phyloP scores from a whole-genome alignment of 2,888 invertebrate genomes.

The Strigamia transsilvanica region DNA sequence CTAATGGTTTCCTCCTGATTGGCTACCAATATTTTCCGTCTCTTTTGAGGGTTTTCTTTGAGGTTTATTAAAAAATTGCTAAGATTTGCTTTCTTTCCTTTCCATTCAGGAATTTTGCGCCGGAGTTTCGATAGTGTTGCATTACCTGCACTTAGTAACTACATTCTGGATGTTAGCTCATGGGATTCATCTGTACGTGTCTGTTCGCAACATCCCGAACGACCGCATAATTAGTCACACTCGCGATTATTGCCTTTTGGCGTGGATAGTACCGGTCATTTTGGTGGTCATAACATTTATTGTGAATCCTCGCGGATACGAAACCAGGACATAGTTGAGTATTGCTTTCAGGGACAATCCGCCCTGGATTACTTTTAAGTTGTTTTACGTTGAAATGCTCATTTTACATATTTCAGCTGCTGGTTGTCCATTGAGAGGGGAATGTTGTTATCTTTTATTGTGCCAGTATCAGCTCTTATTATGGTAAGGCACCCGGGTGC shows the following conservation, averaged over 20 bases:
- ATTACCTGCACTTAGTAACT: slow-evolving; percentile 75
- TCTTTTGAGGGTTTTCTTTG: not conserved
- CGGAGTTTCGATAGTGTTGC: slow-evolving; percentile 73
- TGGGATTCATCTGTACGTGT: slow-evolving; percentile 66
- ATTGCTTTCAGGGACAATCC: not conserved
- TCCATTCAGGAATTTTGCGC: slow-evolving; percentile 70
- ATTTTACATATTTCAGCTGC: slow-evolving; percentile 64
- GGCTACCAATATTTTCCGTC: too few relatives aligned
- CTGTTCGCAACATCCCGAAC: slow-evolving; percentile 68
- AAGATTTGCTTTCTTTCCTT: not conserved
- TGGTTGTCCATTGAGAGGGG: slow-evolving; percentile 81
- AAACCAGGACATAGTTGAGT: slow-evolving; percentile 71
- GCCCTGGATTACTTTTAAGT: not conserved
- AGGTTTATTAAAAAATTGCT: not conserved
- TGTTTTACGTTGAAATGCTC: too few relatives aligned
- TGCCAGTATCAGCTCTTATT: slow-evolving; percentile 75
- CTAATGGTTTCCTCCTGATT: too few relatives aligned
- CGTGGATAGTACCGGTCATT: slow-evolving; percentile 58
- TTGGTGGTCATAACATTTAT: slow-evolving; percentile 70
- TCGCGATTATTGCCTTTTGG: slow-evolving; percentile 57
- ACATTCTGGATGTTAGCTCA: slow-evolving; percentile 76
- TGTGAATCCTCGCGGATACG: slow-evolving; percentile 75
- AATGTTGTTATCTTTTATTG: slow-evolving; percentile 79
- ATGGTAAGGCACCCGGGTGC: slow-evolving; percentile 69
- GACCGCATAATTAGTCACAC: slow-evolving; percentile 65